These are phyloP conservation scores for Polymixis lichenea DNA, from an alignment of 2,888 invertebrate species.

Conservation along the genomic window DNA sequence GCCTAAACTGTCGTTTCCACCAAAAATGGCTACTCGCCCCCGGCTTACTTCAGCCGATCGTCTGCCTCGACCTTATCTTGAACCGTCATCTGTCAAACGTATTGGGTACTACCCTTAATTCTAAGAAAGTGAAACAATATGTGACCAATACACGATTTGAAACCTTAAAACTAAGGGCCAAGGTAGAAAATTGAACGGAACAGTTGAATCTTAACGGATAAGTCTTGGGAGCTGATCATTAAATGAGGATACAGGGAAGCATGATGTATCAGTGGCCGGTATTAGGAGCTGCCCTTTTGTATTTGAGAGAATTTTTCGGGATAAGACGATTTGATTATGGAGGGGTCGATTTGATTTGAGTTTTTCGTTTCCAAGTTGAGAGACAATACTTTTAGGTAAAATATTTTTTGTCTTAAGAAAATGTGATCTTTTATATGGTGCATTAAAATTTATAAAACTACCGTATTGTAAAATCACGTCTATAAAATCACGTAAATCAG, in stretches of 20 bases:
- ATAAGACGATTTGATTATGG: constrained; percentile 12
- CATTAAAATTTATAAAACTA: too few relatives aligned
- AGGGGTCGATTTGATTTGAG: constrained; percentile 10
- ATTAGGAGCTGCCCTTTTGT: constrained; percentile 34
- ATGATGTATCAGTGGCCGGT: constrained; percentile 41
- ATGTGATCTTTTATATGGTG: too few relatives aligned
- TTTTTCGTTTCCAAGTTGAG: background rate
- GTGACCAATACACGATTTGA: background rate
- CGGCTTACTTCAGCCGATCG: constrained; percentile 10
- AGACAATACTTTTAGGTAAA: background rate
- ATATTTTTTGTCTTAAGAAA: too few relatives aligned
- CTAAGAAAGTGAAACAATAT: constrained; percentile 9
- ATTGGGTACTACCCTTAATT: constrained; percentile 27
- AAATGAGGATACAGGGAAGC: constrained; percentile 37
- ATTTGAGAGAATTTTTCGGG: background rate
- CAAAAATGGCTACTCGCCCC: background rate
- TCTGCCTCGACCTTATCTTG: constrained; percentile 35
- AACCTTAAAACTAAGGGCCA: background rate
- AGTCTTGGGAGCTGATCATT: constrained; percentile 35
- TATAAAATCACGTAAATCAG: too few relatives aligned
- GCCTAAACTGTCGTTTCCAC: background rate
- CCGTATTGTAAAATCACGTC: too few relatives aligned
- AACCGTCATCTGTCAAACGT: constrained; percentile 48
- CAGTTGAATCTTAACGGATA: constrained; percentile 9
- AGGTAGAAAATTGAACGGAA: constrained; percentile 4